Base-by-base conservation (phyloP, 1,140 invertebrate species). In the Coelopa frigida region DNA sequence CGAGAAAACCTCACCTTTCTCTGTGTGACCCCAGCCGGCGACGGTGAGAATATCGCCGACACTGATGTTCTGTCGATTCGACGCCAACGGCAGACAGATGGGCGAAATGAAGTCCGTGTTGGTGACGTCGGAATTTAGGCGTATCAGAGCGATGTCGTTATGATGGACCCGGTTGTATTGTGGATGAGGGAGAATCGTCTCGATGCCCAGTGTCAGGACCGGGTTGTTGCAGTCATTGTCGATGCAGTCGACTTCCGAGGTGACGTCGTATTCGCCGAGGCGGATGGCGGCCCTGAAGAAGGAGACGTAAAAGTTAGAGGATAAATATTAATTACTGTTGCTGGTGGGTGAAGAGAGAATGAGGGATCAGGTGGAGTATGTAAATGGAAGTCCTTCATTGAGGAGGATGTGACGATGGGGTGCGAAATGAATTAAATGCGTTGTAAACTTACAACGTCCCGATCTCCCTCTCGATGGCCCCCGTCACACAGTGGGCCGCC, bases 401-500 rank as follows among this genome's bases (percentile, higher is more conserved):
- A 15, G 15, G 3, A 36, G 14, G 10, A 14, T 39, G 15, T 18
- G 23, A 32, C 22, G 35, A 11, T 22, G 27, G n/a, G n/a, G n/a
- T n/a, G n/a, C n/a, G n/a, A 39, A 14, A 33, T 33, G 23, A 17
- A 22, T 41, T 27, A 4, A 17, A 31, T n/a, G 21, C n/a, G n/a
- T n/a, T 31, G 18, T 6, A 5, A 43, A 62, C 61, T 59, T 53
- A 68, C 64, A 68, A 52, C 10, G 36, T 36, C 5, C 64, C 64
- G 17, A 63, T 52, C 48, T 48, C 33, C 5, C 15, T 49, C 32
- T 56, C 51, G 8, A 68, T 56, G n/a, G 35, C 73, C 14, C 80
- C 80, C 49, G 78, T 78, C 4, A 94, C 72, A 55, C 91, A 95
- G 63, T 95, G 91, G 1, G 85, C 87, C 1, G 91, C 91, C 0